Conservation (phyloP, 92 coral and sea anemone genomes). For the Scolanthus callimorphus region DNA sequence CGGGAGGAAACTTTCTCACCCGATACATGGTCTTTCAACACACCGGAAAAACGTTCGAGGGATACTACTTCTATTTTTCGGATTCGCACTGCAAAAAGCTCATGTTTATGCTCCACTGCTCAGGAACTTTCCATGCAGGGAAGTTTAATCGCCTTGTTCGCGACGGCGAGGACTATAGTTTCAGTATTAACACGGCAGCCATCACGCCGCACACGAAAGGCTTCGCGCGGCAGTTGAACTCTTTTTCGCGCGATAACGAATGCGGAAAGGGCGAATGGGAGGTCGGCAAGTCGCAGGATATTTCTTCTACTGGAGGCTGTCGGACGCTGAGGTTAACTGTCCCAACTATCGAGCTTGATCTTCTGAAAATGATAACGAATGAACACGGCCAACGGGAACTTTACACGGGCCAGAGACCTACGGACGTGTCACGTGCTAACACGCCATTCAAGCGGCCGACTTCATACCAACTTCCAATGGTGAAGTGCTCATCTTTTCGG, state of each 20-base stretch:
- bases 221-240: slow-evolving; percentile 43
- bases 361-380: slow-evolving; percentile 54
- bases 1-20: slow-evolving; percentile 48
- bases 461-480: slow-evolving; percentile 67
- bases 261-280: slow-evolving; percentile 72
- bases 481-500: slow-evolving; percentile 57
- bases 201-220: slow-evolving; percentile 43
- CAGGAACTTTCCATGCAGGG: slow-evolving; percentile 53
- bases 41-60: slow-evolving; percentile 45
- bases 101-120: slow-evolving; percentile 44
- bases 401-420: slow-evolving; percentile 65
- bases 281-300: slow-evolving; percentile 39
- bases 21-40: slow-evolving; percentile 66
- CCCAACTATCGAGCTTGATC: slow-evolving; percentile 69
- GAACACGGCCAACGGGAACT: slow-evolving; percentile 39
- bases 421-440: slow-evolving; percentile 34
- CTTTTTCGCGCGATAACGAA: slow-evolving; percentile 25
- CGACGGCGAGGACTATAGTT: slow-evolving; percentile 64
- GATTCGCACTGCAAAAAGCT: slow-evolving; percentile 62
- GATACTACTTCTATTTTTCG: slow-evolving; percentile 43
- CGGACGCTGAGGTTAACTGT: slow-evolving; percentile 40
- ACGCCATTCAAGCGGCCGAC: slow-evolving; percentile 63
- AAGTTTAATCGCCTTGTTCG: slow-evolving; percentile 24
- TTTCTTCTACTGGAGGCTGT: slow-evolving; percentile 63
- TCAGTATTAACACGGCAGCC: slow-evolving; percentile 54